Base-by-base conservation (phyloP, 1,140 invertebrate genomes). In the Cephus cinctus region DNA sequence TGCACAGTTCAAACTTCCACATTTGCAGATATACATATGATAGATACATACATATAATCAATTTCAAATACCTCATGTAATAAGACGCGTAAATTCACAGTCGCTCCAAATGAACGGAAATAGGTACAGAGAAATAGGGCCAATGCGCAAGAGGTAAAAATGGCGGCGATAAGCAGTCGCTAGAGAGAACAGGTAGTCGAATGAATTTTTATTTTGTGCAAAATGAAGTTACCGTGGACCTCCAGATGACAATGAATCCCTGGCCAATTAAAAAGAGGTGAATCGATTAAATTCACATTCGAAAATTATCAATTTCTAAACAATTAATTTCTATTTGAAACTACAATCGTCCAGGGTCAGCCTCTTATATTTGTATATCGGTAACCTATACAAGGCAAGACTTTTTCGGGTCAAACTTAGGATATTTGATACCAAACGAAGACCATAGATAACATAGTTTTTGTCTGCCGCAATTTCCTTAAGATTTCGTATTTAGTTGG, bases 221-320 rank as follows among this genome's bases (percentile, higher is more conserved):
- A 40, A 16, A 65, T 65, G 63, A 53, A 31, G 49, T 20, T 45
- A 32, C 35, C 27, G 40, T 47, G 22, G 21, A 40, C 41, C 20
- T 41, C 1, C 43, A 60, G 61, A 47, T 65, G 61, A 62, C 57
- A 54, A n/a, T 19, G 44, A 38, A 44, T 15, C 32, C 36, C 30
- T 54, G 57, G 52, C 56, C 55, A 65, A 57, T 61, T 54, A 5
- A 40, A 54, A 2, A 15, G 52, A 63, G 63, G 63, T 61, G 22
- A 44, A 11, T 39, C 19, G 12, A 15, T 36, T 4, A 36, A 1
- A 32, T 36, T 45, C n/a, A n/a, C n/a, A n/a, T n/a, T n/a, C n/a
- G n/a, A n/a, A n/a, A n/a, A n/a, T n/a, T n/a, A 27, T 27, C 25
- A 27, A 27, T 27, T 27, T 6, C n/a, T 27, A 8, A 27, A 27